A percentile compares a stretch with the other conserved stretches of the same genome.
Conservation (phyloP, 2,888 invertebrate species). For the Drosophila prolongata region DNA sequence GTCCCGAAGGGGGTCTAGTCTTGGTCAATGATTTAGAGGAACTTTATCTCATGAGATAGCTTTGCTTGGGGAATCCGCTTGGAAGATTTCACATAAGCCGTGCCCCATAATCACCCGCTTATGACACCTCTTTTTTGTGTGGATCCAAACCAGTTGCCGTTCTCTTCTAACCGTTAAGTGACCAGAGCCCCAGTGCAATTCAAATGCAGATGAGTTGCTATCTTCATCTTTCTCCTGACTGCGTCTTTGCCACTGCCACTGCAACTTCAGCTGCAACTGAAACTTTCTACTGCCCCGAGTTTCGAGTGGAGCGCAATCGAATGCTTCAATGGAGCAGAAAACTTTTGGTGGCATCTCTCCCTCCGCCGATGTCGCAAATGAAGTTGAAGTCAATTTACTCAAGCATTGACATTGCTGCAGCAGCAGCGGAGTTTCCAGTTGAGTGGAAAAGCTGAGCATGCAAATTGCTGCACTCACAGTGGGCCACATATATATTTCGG, state of each 20-base stretch:
- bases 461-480: conserved; percentile 65
- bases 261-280: conserved; percentile 44
- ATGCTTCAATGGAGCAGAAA: conserved; percentile 83
- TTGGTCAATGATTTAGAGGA: conserved; percentile 23
- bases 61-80: not conserved
- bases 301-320: conserved; percentile 66
- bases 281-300: conserved; percentile 71
- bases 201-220: conserved; percentile 49
- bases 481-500: conserved; percentile 5
- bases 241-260: conserved; percentile 17
- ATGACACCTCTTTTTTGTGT: conserved; percentile 29
- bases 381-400: conserved; percentile 62
- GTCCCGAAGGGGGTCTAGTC: conserved; percentile 11
- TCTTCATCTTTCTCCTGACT: conserved; percentile 6
- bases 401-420: conserved; percentile 55
- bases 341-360: conserved; percentile 57
- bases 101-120: conserved; percentile 30
- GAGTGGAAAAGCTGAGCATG: conserved; percentile 46
- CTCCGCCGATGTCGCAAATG: conserved; percentile 58
- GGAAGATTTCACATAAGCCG: not conserved
- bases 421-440: conserved; percentile 38
- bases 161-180: conserved; percentile 73
- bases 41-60: conserved; percentile 4
- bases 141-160: conserved; percentile 51
- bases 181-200: conserved; percentile 43